A percentile compares a stretch with the other conserved stretches of the same genome.
Conservation (phyloP, 2,888 invertebrate genomes). For the Aphrophora alni region DNA sequence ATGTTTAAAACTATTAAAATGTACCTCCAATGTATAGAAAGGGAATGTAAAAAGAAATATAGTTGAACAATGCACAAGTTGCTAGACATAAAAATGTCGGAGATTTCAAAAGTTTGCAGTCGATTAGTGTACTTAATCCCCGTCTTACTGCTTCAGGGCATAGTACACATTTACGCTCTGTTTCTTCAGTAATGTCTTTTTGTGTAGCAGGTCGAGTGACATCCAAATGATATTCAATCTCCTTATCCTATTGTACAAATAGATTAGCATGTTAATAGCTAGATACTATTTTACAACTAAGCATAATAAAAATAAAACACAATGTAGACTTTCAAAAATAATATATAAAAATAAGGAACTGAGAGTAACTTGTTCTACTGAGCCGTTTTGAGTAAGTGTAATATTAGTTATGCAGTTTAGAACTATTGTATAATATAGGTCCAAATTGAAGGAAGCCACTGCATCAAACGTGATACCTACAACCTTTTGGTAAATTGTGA, state of each 20-base stretch:
- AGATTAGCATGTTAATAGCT: too few species aligned
- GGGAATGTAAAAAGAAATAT: conserved; percentile 26
- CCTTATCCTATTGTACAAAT: conserved; percentile 19
- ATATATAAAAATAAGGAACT: too few species aligned
- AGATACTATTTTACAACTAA: too few species aligned
- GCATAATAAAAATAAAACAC: too few species aligned
- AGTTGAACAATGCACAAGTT: background rate
- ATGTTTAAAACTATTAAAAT: background rate
- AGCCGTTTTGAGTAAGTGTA: too few species aligned
- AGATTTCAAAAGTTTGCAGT: conserved; percentile 41
- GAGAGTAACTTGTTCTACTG: too few species aligned
- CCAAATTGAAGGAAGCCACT: too few species aligned
- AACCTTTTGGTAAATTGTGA: too few species aligned
- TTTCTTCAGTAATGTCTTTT: conserved; percentile 16
- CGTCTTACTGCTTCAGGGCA: conserved; percentile 23
- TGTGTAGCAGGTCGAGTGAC: conserved; percentile 29
- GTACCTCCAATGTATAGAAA: background rate
- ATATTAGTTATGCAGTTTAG: too few species aligned
- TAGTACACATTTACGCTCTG: conserved; percentile 11
- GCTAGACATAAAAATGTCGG: conserved; percentile 26
- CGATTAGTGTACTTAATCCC: conserved; percentile 55
- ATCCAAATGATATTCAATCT: conserved; percentile 39
- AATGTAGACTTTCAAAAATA: too few species aligned
- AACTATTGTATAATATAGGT: too few species aligned
- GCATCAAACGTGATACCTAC: too few species aligned